Percentiles rank a stretch among this genome's conserved stretches.
phyloP scores from a whole-genome alignment of 1,140 invertebrate genomes.

The Brachionus asplanchnoidis region DNA sequence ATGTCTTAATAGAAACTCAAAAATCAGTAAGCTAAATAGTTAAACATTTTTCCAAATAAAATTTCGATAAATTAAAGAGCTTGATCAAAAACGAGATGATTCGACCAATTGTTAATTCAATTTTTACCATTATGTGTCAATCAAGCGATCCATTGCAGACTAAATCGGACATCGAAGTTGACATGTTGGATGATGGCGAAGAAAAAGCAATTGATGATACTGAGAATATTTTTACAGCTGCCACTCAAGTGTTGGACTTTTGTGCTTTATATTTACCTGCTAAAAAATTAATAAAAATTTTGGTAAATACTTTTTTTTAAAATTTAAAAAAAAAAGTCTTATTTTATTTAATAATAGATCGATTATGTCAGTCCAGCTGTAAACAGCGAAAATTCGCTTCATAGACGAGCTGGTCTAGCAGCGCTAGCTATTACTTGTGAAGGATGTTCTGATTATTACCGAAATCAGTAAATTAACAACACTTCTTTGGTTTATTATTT shows the following conservation, averaged over 20 bases:
- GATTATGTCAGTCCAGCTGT: slow-evolving; percentile 19
- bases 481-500: not conserved
- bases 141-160: slow-evolving; percentile 38
- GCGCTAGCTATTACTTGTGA: slow-evolving; percentile 36
- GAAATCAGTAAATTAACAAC: not conserved
- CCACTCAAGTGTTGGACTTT: slow-evolving; percentile 27
- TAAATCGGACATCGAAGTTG: slow-evolving; percentile 28
- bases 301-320: not conserved
- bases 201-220: slow-evolving; percentile 12
- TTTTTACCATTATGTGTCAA: slow-evolving; percentile 35
- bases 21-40: slow-evolving; percentile 7
- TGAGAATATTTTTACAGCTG: slow-evolving; percentile 38
- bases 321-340: not conserved
- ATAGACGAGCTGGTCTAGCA: slow-evolving; percentile 33
- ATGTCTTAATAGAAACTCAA: slow-evolving; percentile 28
- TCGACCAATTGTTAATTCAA: not conserved
- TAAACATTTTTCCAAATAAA: not conserved
- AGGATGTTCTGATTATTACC: slow-evolving; percentile 37
- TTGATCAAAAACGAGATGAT: slow-evolving; percentile 34
- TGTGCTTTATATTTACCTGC: slow-evolving; percentile 36
- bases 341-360: not conserved
- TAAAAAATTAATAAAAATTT: slow-evolving; percentile 38
- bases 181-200: slow-evolving; percentile 10
- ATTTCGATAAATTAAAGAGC: not conserved
- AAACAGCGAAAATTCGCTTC: not conserved